Evolutionary conservation across 2,797 vertebrate genomes (phyloP).

Genomic region (Luscinia megarhynchos): DNA sequence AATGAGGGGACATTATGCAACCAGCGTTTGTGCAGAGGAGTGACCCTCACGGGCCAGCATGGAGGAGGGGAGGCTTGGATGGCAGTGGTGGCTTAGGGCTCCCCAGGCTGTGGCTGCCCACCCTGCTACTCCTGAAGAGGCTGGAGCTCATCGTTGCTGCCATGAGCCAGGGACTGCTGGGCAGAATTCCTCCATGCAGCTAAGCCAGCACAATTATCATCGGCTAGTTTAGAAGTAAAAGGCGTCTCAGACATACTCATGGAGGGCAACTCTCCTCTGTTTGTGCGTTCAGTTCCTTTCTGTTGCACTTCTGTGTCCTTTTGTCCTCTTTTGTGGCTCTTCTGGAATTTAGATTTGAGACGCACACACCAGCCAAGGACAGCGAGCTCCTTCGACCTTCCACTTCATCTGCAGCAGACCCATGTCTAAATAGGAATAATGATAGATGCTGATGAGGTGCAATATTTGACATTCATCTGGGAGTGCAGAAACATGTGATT

Average conservation of each 20-base stretch:
- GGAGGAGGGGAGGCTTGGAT: not conserved
- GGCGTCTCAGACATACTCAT: not conserved
- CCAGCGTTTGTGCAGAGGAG: rapidly evolving
- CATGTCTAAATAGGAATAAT: not conserved
- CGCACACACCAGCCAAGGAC: not conserved
- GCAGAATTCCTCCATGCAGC: not conserved
- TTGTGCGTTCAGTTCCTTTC: not conserved
- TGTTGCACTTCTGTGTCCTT: not conserved
- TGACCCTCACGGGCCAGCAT: not conserved
- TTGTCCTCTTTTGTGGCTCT: conserved; percentile 14
- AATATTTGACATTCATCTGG: conserved; percentile 4
- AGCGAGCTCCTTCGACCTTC: not conserved
- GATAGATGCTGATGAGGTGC: conserved; percentile 48
- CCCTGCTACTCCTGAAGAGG: not conserved
- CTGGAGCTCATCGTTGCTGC: not conserved
- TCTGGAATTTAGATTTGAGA: conserved; percentile 15
- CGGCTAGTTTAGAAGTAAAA: not conserved
- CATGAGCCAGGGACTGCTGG: not conserved
- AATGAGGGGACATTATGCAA: not conserved
- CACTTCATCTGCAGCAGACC: conserved; percentile 21
- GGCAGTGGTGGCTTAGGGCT: not conserved
- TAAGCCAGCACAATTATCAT: not conserved
- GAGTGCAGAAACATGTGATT: not conserved
- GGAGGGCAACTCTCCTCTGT: not conserved
- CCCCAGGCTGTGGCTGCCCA: not conserved